A percentile compares a stretch with the other conserved stretches of the same genome.
phyloP scores from a whole-genome alignment of 2,888 invertebrate species.

The Drosophila nigricruria region DNA sequence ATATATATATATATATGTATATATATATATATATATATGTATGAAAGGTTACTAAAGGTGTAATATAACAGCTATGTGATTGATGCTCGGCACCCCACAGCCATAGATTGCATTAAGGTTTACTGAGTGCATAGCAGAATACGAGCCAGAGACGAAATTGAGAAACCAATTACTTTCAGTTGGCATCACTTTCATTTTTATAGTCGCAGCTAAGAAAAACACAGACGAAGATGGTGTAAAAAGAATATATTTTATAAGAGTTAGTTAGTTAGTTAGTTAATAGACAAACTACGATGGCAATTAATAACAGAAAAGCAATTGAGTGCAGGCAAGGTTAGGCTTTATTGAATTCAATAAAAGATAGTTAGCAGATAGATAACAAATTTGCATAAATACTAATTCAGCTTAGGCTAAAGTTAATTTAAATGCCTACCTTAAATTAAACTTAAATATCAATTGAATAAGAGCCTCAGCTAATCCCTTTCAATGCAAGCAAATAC shows the following conservation, averaged over 20 bases:
- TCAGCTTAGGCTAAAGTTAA: not conserved
- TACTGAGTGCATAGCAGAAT: constrained; percentile 1
- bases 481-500: not conserved
- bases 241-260: not conserved
- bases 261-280: too few relatives aligned
- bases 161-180: constrained; percentile 13
- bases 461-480: not conserved
- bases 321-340: too few relatives aligned
- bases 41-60: constrained; percentile 27
- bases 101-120: constrained; percentile 41
- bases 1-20: not conserved
- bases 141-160: not conserved
- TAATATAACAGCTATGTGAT: constrained; percentile 48
- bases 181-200: constrained; percentile 2
- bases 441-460: not conserved
- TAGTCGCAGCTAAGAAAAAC: not conserved
- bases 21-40: not conserved
- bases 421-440: not conserved
- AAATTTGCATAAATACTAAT: not conserved
- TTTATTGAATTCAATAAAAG: not conserved
- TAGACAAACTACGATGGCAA: not conserved
- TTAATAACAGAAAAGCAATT: too few relatives aligned
- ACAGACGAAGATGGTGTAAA: not conserved
- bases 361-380: too few relatives aligned
- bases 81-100: constrained; percentile 35